Evolutionary conservation across 2,888 invertebrate genomes (phyloP), one percentile per base, ranked within the genome.

Genomic region (Tromatobia lineatoria): DNA sequence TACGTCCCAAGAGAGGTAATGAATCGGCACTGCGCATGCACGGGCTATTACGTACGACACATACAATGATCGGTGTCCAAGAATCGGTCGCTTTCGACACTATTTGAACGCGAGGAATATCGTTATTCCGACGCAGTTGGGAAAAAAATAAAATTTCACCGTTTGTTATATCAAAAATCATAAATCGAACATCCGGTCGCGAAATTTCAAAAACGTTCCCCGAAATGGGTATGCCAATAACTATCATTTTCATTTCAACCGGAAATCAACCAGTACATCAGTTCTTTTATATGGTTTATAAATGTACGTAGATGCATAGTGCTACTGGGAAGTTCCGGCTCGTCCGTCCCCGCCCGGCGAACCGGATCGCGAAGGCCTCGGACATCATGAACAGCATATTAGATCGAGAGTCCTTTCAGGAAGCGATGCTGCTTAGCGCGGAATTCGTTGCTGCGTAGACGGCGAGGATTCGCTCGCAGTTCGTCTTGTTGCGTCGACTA

Each of bases 281-380:
- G 11, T 10, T 38, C 42, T 0, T 20, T 64, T 18, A 11, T 18
- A 20, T 20, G 15, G 1, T 47, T 1, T 20, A 18, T 64, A 38
- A 15, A 52, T 29, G 73, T 25, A 25, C 8, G 1, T 25, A 29
- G 29, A 29, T 15, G 25, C 15, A 18, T 18, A 50, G 23, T 29
- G 42, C n/a, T 45, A 59, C 73, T 20, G 42, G 38, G 47, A 74
- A 80, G 67, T 80, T 80, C 80, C 80, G 80, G 74, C 38, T 80
- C 67, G 67, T 50, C 34, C 34, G 57, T 50, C 66, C 20, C 47
- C 67, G 80, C 64, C 54, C 59, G 42, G 23, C 74, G 57, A 80
- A 74, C 67, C 80, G 67, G 66, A 80, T 80, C 80, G 54, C 59
- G 42, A 71, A 79, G 67, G 66, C 66, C 80, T 74, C 74, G 73